Percentiles rank a stretch among this genome's conserved stretches.
Conservation (phyloP, 2,113 vertebrate genomes). For the Phaethon lepturus region DNA sequence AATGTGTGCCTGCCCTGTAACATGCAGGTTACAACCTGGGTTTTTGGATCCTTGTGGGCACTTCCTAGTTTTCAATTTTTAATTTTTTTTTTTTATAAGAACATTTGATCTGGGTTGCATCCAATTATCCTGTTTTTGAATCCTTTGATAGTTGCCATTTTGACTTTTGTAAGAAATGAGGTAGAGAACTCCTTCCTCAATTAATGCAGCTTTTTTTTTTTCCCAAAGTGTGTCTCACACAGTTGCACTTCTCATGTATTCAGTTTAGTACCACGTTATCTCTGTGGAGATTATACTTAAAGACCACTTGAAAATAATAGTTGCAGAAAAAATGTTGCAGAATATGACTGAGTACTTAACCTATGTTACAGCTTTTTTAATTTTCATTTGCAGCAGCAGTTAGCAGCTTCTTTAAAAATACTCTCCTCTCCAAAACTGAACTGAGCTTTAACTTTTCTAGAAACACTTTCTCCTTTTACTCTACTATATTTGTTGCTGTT, state of each 20-base stretch:
- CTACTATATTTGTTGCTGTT: not conserved
- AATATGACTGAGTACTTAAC: not conserved
- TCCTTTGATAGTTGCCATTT: not conserved
- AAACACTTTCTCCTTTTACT: not conserved
- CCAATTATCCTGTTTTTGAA: not conserved
- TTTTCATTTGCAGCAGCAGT: not conserved
- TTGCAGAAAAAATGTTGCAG: not conserved
- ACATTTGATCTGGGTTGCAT: not conserved
- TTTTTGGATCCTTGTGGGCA: not conserved
- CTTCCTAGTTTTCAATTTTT: not conserved
- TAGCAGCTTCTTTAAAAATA: not conserved
- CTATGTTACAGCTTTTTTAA: not conserved
- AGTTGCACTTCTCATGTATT: not conserved
- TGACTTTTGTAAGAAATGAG: not conserved
- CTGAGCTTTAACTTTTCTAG: not conserved
- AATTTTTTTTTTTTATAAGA: not conserved
- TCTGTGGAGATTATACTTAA: not conserved
- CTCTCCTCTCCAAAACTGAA: not conserved
- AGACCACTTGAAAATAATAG: conserved; percentile 35
- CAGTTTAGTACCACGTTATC: not conserved
- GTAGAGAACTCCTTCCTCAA: not conserved
- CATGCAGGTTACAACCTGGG: not conserved
- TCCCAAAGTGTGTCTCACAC: conserved; percentile 4
- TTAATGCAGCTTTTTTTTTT: conserved; percentile 24
- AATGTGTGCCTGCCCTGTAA: not conserved